These are phyloP conservation scores for Panurus biarmicus DNA, from an alignment of 2,113 vertebrate species.

Conservation along the genomic window DNA sequence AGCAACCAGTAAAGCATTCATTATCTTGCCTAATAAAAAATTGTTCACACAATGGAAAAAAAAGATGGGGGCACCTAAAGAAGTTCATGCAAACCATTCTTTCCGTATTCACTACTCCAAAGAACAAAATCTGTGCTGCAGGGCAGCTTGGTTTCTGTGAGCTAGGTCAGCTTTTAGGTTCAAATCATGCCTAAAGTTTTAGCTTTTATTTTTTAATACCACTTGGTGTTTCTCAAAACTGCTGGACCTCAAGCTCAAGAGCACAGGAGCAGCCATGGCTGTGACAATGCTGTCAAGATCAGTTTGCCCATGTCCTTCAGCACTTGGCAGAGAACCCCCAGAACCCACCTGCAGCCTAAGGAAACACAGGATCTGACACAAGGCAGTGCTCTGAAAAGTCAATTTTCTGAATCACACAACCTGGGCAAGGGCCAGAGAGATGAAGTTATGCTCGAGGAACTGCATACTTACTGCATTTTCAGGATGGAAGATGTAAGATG, in stretches of 20 bases:
- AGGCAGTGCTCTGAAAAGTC: neutral
- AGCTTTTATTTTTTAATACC: too few relatives aligned
- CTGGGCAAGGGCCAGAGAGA: neutral
- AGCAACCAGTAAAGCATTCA: neutral
- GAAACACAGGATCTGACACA: neutral
- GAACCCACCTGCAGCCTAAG: neutral
- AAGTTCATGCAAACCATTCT: neutral
- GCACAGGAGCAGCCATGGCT: neutral
- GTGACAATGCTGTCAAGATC: neutral
- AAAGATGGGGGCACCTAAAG: neutral
- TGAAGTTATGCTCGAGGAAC: neutral
- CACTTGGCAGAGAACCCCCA: neutral
- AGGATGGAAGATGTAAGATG: slow-evolving; percentile 97
- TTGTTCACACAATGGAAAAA: neutral
- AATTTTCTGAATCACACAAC: neutral
- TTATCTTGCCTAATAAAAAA: neutral
- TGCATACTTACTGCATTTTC: slow-evolving; percentile 88
- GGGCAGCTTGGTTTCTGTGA: neutral
- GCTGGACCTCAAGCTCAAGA: neutral
- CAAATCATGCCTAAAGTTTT: too few relatives aligned
- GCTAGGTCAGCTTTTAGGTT: neutral
- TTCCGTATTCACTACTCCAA: neutral
- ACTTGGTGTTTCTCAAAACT: neutral
- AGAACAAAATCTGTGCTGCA: neutral
- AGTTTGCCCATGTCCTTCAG: neutral